Conservation (phyloP, 2,113 vertebrate genomes). For the Oophaga pumilio region DNA sequence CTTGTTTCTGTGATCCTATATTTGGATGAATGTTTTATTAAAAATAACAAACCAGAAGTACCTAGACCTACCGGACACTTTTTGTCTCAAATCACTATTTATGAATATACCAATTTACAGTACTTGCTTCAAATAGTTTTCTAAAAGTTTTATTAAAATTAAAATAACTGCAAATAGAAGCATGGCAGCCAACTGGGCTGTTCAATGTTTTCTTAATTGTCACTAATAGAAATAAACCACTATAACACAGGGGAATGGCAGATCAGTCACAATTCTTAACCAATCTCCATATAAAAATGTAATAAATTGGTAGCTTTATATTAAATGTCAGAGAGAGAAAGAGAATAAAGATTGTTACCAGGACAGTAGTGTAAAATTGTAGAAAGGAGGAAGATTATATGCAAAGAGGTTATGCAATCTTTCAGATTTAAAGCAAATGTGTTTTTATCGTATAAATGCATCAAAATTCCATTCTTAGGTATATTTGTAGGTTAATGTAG, state of each 20-base stretch:
- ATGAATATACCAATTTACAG: not conserved
- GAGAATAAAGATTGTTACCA: not conserved
- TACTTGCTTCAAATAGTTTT: not conserved
- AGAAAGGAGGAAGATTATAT: too few relatives aligned
- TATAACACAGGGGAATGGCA: not conserved
- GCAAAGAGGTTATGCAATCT: too few relatives aligned
- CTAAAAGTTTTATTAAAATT: not conserved
- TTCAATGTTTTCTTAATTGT: not conserved
- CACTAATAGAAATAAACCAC: not conserved
- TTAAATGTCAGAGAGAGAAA: not conserved
- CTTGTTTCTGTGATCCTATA: too few relatives aligned
- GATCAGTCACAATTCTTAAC: not conserved
- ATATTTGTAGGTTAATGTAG: not conserved
- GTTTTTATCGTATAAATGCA: not conserved
- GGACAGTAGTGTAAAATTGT: too few relatives aligned
- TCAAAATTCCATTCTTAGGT: not conserved
- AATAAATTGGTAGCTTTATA: not conserved
- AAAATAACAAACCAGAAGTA: not conserved
- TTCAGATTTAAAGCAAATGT: not conserved
- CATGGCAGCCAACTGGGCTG: not conserved
- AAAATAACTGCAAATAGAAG: not conserved
- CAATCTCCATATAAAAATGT: not conserved
- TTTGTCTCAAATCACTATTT: not conserved
- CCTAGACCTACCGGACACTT: not conserved
- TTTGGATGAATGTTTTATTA: not conserved